These are phyloP conservation scores for Phocoena phocoena DNA, from an alignment of 2,113 vertebrate species.

Conservation along the genomic window DNA sequence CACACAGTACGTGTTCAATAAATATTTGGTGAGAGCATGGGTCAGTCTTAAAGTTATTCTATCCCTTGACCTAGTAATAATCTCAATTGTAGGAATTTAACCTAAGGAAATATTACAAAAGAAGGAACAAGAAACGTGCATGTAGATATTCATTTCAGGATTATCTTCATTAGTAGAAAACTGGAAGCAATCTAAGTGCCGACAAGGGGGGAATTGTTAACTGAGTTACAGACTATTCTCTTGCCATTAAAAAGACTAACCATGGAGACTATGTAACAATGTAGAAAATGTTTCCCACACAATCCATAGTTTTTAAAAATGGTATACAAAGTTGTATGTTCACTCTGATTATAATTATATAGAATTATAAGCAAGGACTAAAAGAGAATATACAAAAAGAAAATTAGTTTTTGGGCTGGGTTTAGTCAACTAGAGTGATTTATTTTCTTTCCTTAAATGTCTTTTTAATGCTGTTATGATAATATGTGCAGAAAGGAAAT, in stretches of 20 bases:
- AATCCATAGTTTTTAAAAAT: background rate
- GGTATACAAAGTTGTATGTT: background rate
- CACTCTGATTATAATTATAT: constrained; percentile 29
- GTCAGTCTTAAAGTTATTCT: background rate
- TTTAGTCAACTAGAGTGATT: constrained; percentile 41
- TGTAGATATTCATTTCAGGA: background rate
- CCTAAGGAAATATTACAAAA: constrained; percentile 30
- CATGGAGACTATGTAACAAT: background rate
- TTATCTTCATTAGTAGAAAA: constrained; percentile 30
- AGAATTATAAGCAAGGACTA: background rate
- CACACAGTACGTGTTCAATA: background rate
- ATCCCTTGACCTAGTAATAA: background rate
- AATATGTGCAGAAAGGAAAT: constrained; percentile 41
- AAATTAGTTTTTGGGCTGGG: constrained; percentile 48
- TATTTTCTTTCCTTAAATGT: constrained; percentile 33
- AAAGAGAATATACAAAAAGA: constrained; percentile 15
- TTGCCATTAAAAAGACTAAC: background rate
- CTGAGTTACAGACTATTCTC: background rate
- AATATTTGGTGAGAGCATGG: background rate
- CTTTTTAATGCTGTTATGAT: constrained; percentile 34
- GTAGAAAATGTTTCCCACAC: background rate
- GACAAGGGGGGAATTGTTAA: background rate
- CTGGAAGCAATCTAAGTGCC: background rate
- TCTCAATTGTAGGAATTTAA: background rate
- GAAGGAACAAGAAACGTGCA: background rate